Percentiles rank a stretch among this genome's conserved stretches.
Conservation (phyloP, 2,888 invertebrate genomes). For the Xanthia icteritia region DNA sequence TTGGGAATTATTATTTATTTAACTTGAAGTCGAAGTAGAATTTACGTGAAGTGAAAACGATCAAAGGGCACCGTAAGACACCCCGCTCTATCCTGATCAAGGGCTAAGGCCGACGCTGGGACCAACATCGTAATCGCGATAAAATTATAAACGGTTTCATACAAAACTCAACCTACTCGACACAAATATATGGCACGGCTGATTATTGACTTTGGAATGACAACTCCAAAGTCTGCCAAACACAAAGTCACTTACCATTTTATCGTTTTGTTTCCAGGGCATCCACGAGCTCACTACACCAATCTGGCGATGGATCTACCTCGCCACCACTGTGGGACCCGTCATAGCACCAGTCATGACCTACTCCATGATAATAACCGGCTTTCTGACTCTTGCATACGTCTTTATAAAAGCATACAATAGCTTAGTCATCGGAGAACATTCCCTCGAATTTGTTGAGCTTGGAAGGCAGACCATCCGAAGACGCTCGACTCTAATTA, state of each 20-base stretch:
- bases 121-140: background rate
- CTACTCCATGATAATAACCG: conserved; percentile 93
- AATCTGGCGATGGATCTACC: conserved; percentile 95
- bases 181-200: background rate
- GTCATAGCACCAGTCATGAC: conserved; percentile 92
- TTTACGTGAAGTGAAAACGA: no score
- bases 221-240: background rate
- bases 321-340: conserved; percentile 95
- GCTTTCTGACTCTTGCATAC: conserved; percentile 91
- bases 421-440: conserved; percentile 92
- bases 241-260: conserved; percentile 1
- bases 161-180: no score
- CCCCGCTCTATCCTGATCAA: no score
- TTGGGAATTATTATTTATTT: no score
- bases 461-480: conserved; percentile 93
- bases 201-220: background rate
- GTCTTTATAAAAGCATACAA: conserved; percentile 94
- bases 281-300: conserved; percentile 94
- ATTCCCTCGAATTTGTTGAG: conserved; percentile 94
- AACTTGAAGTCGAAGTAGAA: no score
- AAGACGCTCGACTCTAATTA: conserved; percentile 91
- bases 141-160: background rate
- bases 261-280: conserved; percentile 88
- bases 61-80: no score
- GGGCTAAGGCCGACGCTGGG: no score